A percentile compares a stretch with the other conserved stretches of the same genome.
These are phyloP conservation scores for Montipora cactus DNA, from an alignment of 64 coral and sea anemone genomes.

Conservation along the genomic window DNA sequence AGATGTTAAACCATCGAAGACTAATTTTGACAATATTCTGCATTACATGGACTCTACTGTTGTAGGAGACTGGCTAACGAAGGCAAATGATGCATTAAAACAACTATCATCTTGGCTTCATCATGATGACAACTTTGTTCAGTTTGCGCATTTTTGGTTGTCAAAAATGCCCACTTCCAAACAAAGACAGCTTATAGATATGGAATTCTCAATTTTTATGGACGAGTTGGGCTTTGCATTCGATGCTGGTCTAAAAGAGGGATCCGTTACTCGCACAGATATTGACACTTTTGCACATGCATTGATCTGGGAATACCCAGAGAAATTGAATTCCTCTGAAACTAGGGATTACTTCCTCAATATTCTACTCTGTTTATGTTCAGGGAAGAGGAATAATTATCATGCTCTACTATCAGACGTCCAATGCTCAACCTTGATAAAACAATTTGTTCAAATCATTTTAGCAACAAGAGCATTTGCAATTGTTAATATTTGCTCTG, in stretches of 20 bases:
- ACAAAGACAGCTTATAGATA: conserved; percentile 67
- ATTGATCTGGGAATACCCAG: conserved; percentile 88
- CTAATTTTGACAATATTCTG: conserved; percentile 78
- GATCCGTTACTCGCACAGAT: conserved; percentile 52
- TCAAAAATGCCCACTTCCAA: conserved; percentile 74
- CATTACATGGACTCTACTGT: conserved; percentile 78
- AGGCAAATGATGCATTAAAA: conserved; percentile 66
- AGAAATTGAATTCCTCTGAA: conserved; percentile 69
- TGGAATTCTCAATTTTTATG: conserved; percentile 80
- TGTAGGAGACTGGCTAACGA: conserved; percentile 75
- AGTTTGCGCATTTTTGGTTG: conserved; percentile 94
- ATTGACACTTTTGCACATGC: conserved; percentile 61
- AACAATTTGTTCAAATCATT: conserved; percentile 82
- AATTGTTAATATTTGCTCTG: conserved; percentile 75
- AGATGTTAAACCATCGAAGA: conserved; percentile 46
- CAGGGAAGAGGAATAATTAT: conserved; percentile 80
- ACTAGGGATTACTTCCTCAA: conserved; percentile 69
- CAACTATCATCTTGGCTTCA: conserved; percentile 80
- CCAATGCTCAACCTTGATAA: conserved; percentile 76
- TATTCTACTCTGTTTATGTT: conserved; percentile 86
- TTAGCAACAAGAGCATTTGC: conserved; percentile 95
- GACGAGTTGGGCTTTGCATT: conserved; percentile 91
- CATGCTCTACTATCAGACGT: conserved; percentile 82
- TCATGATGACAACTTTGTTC: conserved; percentile 73
- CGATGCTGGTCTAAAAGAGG: conserved; percentile 69